Percentiles rank a stretch among this genome's conserved stretches.
Evolutionary conservation across 1,140 invertebrate species (phyloP).

Genomic region (Anoplophora glabripennis): DNA sequence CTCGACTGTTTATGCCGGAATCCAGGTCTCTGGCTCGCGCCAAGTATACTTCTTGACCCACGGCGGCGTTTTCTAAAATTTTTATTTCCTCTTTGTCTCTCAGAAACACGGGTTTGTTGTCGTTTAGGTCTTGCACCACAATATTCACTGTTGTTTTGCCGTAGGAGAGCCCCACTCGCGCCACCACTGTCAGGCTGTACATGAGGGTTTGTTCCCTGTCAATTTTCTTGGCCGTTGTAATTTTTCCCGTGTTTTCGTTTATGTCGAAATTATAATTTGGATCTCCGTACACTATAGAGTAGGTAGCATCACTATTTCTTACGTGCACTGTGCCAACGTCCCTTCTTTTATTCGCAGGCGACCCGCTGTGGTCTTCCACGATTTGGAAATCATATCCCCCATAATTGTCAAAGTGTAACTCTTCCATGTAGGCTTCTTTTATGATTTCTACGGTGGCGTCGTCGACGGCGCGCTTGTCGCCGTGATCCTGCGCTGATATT

Average conservation of each 20-base stretch:
- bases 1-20: conserved; percentile 75
- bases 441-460: conserved; percentile 81
- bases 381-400: conserved; percentile 79
- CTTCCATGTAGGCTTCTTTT: conserved; percentile 65
- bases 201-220: conserved; percentile 78
- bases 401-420: conserved; percentile 68
- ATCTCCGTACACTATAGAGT: conserved; percentile 83
- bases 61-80: conserved; percentile 82
- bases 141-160: conserved; percentile 76
- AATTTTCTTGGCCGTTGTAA: conserved; percentile 74
- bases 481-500: conserved; percentile 76
- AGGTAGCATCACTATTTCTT: conserved; percentile 58
- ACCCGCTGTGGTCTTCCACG: conserved; percentile 71
- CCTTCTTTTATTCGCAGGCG: conserved; percentile 55
- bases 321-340: conserved; percentile 76
- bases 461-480: conserved; percentile 64
- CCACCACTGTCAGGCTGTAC: conserved; percentile 77
- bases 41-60: conserved; percentile 88
- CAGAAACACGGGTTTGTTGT: conserved; percentile 83
- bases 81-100: conserved; percentile 71
- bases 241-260: conserved; percentile 71
- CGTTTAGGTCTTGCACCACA: conserved; percentile 85
- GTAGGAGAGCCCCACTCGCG: conserved; percentile 63
- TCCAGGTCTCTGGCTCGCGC: conserved; percentile 82
- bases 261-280: conserved; percentile 74